Evolutionary conservation across 2,888 invertebrate genomes (phyloP), one percentile per base, ranked within the genome.

Genomic region (Seira ritae): DNA sequence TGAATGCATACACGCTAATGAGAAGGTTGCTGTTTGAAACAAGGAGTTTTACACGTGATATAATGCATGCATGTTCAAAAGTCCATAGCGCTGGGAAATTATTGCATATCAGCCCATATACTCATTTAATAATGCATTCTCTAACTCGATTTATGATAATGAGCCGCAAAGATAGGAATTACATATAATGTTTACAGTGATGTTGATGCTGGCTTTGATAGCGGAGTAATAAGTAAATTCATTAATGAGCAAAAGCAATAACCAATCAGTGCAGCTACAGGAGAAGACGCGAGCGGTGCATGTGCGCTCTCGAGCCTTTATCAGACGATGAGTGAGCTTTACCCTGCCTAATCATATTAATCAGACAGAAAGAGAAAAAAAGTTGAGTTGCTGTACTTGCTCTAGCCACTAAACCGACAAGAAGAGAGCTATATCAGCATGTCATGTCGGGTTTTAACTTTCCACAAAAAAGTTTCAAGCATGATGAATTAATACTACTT

Each of bases 21-120:
- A n/a, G n/a, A n/a, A n/a, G n/a, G 66, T 42, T 50, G 50, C 76
- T 23, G 62, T 74, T 66, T 50, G 31, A 55, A 22, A 19, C 66
- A 20, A 17, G 62, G 24, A 62, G 65, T 67, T 67, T 46, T 46
- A 72, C 79, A 80, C 80, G 80, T 80, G 80, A 80, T 80, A 50
- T 55, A 42, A 42, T 73, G n/a, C n/a, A n/a, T 73, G 62, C 24
- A 24, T 31, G 80, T 73, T 73, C 80, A 80, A 80, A 80, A 73
- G 67, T 80, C 80, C n/a, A n/a, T n/a, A n/a, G n/a, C 37, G 42
- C 42, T 42, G 42, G 42, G 12, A 42, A 42, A 62, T 67, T 67
- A 24, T 20, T 72, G 17, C 19, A 17, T 42, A 42, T 70, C 46
- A 3, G 19, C 20, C 50, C 12, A 10, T 17, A 8, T 19, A 6